Percentiles rank a stretch among this genome's conserved stretches.
These are phyloP conservation scores for Peromyscus californicus DNA, from an alignment of 2,113 vertebrate genomes.

Conservation along the genomic window DNA sequence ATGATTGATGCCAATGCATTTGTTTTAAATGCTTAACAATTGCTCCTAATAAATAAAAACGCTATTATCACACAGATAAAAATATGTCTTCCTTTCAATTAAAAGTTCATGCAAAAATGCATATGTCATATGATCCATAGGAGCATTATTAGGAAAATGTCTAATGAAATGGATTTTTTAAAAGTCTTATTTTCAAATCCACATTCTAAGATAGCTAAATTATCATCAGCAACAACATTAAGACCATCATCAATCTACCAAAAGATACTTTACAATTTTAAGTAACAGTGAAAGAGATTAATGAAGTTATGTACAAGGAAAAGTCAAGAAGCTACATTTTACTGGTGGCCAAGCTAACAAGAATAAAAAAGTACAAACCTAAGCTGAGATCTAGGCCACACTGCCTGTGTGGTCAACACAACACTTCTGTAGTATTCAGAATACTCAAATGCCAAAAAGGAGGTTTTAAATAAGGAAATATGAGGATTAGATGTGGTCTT, in stretches of 20 bases:
- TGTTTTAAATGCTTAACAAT: background rate
- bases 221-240: background rate
- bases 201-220: background rate
- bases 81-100: background rate
- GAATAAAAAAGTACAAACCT: background rate
- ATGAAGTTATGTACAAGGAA: background rate
- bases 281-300: background rate
- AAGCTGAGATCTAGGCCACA: background rate
- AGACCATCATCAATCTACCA: background rate
- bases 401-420: background rate
- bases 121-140: background rate
- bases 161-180: background rate
- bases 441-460: background rate
- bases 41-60: background rate
- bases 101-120: background rate
- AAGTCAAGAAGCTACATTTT: background rate
- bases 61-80: constrained; percentile 23
- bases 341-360: background rate
- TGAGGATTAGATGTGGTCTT: background rate
- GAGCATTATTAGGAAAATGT: background rate
- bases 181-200: constrained; percentile 20
- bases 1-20: background rate
- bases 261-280: background rate
- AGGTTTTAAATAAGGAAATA: background rate
- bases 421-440: background rate